These are phyloP conservation scores for Globodera ellingtonae DNA, from an alignment of 1,140 invertebrate species.

Conservation along the genomic window DNA sequence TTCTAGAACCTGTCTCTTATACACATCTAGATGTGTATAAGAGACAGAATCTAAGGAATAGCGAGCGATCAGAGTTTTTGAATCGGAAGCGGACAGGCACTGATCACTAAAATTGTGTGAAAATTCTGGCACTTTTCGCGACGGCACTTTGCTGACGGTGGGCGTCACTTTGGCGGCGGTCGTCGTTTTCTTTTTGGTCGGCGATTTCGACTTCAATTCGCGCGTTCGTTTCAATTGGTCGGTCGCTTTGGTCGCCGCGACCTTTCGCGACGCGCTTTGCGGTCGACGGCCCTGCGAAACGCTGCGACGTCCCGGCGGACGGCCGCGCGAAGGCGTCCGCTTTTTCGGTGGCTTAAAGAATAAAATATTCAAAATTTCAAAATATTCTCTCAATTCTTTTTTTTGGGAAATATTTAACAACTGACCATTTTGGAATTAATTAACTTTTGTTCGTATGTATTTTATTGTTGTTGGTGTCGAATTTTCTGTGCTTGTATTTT, in stretches of 20 bases:
- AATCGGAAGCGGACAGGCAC: not conserved
- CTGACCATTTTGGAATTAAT: not conserved
- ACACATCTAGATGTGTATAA: no score
- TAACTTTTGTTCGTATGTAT: not conserved
- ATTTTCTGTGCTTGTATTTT: not conserved
- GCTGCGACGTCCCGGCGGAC: slow-evolving; percentile 3
- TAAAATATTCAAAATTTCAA: not conserved
- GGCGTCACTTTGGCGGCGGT: not conserved
- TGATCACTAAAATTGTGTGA: not conserved
- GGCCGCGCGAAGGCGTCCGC: slow-evolving; percentile 20
- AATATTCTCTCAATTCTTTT: not conserved
- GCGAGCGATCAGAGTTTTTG: no score
- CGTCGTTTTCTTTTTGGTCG: slow-evolving; percentile 14
- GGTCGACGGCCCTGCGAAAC: slow-evolving; percentile 7
- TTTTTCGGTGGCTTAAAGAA: slow-evolving; percentile 4
- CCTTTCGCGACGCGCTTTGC: slow-evolving; percentile 1
- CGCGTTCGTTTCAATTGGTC: not conserved
- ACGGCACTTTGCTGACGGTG: not conserved
- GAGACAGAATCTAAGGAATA: no score
- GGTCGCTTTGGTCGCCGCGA: not conserved
- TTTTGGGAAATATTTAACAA: not conserved
- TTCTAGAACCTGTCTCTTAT: no score
- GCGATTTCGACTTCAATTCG: slow-evolving; percentile 9
- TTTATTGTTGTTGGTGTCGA: not conserved
- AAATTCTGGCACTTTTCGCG: not conserved